Base-by-base conservation (phyloP, 2,888 invertebrate genomes). In the Sicus ferrugineus region DNA sequence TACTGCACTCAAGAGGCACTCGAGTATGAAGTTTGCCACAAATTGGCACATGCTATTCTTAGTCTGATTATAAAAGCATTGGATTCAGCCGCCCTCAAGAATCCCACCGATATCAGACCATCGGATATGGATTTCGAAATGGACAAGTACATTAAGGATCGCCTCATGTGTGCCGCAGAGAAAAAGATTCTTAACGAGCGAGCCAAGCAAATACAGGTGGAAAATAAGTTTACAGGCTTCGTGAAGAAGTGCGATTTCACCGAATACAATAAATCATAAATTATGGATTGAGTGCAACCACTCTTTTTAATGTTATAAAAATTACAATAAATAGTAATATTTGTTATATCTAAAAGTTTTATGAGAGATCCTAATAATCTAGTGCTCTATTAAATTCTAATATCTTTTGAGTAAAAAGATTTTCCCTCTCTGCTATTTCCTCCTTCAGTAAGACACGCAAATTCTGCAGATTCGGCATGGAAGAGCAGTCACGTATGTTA, bases 401-500 rank as follows among this genome's bases (percentile, higher is more conserved):
- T 14, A 84, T 77, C 72, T 83, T 85, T 50, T 80, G 80, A 6
- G 72, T 65, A 0, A 83, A 82, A 65, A 75, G 75, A 70, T 80
- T 81, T 58, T 84, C 82, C 52, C 82, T 83, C 7, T 81, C 81
- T 2, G 76, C 78, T 26, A 85, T 73, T 68, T 83, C 83, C 14
- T 80, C 81, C 66, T 83, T 82, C 0, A 85, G 72, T 23, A 79
- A 66, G 4, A 79, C 77, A 4, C 83, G 79, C 52, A 85, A 71
- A 50, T 80, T 75, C 70, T 85, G 85, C 75, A 95, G 86, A 81
- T 93, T 90, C 0, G 95, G 95, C 83, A 93, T 87, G 72, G 89
- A 88, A 68, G 89, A 89, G 81, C 94, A 94, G 70, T 92, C 91
- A 26, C 91, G 90, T 70, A 95, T 89, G 86, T 97, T 97, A 68